Evolutionary conservation across 2,888 invertebrate genomes (phyloP).

Genomic region (Drosophila cracens): DNA sequence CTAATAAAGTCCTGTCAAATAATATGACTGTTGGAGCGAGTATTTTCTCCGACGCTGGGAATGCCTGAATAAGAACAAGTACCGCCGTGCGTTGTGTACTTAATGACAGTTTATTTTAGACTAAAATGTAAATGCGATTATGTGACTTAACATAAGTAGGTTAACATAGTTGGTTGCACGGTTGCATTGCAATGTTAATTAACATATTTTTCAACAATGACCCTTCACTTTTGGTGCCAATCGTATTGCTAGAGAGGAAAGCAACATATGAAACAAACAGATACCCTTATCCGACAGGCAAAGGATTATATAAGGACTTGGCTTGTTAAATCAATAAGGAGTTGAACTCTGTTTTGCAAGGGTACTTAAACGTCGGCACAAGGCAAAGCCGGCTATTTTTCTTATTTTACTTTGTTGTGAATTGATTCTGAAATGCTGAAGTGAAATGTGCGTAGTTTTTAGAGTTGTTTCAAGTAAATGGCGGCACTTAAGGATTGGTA

Average conservation of each 20-base stretch:
- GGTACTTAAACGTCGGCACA: neutral
- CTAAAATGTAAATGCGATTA: too few relatives aligned
- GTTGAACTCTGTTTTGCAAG: neutral
- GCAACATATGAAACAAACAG: slow-evolving; percentile 12
- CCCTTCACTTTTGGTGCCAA: slow-evolving; percentile 43
- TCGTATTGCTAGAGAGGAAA: slow-evolving; percentile 13
- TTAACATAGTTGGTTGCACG: too few relatives aligned
- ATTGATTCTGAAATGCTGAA: slow-evolving; percentile 23
- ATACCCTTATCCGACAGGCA: neutral
- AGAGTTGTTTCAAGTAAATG: slow-evolving; percentile 22
- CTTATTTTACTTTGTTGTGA: slow-evolving; percentile 2
- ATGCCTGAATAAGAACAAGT: too few relatives aligned
- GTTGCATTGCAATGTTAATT: too few relatives aligned
- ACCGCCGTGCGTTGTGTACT: too few relatives aligned
- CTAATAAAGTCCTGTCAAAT: slow-evolving; percentile 29
- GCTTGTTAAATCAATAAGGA: neutral
- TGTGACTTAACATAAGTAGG: too few relatives aligned
- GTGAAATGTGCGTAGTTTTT: slow-evolving; percentile 40
- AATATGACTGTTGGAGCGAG: too few relatives aligned
- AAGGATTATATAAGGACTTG: neutral
- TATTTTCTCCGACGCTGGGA: too few relatives aligned
- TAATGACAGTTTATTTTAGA: too few relatives aligned
- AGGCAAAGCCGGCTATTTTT: slow-evolving; percentile 1
- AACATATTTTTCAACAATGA: too few relatives aligned
- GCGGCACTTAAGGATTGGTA: slow-evolving; percentile 13